Evolutionary conservation across 2,113 vertebrate genomes (phyloP).

Genomic region (Sinocyclocheilus grahami): DNA sequence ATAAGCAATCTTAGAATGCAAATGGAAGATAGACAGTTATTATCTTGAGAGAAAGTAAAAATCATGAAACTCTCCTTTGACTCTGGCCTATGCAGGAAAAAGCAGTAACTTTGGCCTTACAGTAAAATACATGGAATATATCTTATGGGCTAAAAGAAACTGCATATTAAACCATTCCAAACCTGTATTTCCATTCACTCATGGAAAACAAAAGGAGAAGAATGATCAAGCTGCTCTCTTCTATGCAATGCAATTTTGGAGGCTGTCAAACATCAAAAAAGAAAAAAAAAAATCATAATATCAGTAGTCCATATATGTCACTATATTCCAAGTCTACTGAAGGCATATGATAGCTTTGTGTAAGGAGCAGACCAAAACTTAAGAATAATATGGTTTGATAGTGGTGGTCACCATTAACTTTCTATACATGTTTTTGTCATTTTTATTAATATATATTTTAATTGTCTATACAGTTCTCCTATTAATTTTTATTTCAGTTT

Average conservation of each 20-base stretch:
- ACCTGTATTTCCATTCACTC: background rate
- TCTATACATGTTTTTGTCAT: background rate
- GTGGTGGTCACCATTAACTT: background rate
- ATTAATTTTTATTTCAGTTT: too few relatives aligned
- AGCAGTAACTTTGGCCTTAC: background rate
- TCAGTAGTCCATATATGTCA: background rate
- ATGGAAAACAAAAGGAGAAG: background rate
- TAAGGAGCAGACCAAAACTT: background rate
- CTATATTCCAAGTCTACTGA: background rate
- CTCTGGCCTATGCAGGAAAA: background rate
- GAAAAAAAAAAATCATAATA: background rate
- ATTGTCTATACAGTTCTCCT: too few relatives aligned
- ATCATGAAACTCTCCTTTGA: background rate
- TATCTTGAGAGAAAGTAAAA: background rate
- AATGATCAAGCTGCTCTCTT: background rate
- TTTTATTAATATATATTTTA: too few relatives aligned
- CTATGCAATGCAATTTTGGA: background rate
- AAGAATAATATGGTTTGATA: background rate
- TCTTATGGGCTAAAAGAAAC: too few relatives aligned
- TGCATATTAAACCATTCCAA: background rate
- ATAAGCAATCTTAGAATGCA: background rate
- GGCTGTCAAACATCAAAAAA: background rate
- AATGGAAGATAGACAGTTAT: background rate
- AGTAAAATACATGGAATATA: background rate
- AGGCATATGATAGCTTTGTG: background rate